These are phyloP conservation scores for Drosophila melanosoma DNA, from an alignment of 2,888 invertebrate genomes.

Conservation along the genomic window DNA sequence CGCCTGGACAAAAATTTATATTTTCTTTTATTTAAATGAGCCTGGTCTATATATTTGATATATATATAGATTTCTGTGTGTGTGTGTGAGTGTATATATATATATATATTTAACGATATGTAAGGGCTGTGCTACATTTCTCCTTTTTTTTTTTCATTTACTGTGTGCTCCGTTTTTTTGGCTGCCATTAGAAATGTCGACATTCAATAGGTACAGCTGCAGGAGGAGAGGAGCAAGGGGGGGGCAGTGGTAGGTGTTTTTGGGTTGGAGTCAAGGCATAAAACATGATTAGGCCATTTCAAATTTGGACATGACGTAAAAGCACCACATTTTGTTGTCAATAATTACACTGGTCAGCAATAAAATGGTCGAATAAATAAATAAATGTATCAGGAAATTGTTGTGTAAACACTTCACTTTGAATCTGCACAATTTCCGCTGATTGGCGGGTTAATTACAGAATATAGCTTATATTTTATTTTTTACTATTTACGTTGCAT, in stretches of 20 bases:
- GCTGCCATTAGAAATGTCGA: constrained; percentile 66
- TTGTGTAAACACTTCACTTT: constrained; percentile 21
- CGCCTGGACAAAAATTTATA: constrained; percentile 67
- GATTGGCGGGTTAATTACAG: constrained; percentile 14
- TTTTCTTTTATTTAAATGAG: constrained; percentile 81
- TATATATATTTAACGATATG: constrained; percentile 50
- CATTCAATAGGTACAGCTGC: constrained; percentile 69
- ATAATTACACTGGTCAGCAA: constrained; percentile 69
- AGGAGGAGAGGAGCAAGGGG: not conserved
- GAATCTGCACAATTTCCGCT: constrained; percentile 21
- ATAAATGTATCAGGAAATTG: constrained; percentile 46
- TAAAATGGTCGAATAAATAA: constrained; percentile 61
- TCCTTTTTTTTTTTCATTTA: constrained; percentile 25
- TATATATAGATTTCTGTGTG: constrained; percentile 21
- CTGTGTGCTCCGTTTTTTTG: constrained; percentile 28
- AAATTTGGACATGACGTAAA: constrained; percentile 66
- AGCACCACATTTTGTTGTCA: constrained; percentile 45
- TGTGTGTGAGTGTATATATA: constrained; percentile 20
- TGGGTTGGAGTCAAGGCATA: constrained; percentile 51
- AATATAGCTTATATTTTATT: constrained; percentile 32
- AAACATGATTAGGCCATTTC: constrained; percentile 77
- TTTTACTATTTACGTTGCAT: not conserved
- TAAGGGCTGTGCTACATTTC: constrained; percentile 63
- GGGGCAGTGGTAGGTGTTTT: not conserved
- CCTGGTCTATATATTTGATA: constrained; percentile 39